Evolutionary conservation across 2,888 invertebrate genomes (phyloP).

Genomic region (Digitonthophagus gazella): DNA sequence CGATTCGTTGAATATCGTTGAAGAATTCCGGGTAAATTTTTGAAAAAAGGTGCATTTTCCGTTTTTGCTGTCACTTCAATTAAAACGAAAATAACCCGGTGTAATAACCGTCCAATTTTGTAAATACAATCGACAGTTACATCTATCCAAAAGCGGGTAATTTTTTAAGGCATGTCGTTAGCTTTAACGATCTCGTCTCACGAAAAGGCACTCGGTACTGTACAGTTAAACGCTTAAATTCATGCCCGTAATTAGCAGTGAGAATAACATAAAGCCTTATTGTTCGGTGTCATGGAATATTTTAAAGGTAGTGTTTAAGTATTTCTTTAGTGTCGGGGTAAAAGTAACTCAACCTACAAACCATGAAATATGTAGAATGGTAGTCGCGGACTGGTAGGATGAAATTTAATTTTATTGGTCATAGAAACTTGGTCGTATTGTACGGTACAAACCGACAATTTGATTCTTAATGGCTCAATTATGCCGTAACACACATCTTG

Average conservation of each 20-base stretch:
- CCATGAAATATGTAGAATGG: no score
- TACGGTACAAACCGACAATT: background rate
- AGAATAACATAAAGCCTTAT: background rate
- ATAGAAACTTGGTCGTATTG: background rate
- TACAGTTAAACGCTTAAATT: background rate
- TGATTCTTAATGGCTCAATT: constrained; percentile 11
- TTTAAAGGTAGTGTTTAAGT: no score
- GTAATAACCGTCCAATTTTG: background rate
- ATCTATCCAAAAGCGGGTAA: background rate
- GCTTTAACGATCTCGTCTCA: background rate
- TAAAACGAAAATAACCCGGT: background rate
- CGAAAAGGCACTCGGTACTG: background rate
- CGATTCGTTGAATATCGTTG: no score
- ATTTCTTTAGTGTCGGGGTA: no score
- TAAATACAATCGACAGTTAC: background rate
- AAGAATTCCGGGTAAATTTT: no score
- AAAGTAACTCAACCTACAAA: no score
- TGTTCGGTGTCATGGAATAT: no score
- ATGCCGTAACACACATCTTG: constrained; percentile 1
- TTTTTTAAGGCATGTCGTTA: background rate
- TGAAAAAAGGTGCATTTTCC: no score
- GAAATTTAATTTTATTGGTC: background rate
- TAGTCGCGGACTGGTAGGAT: background rate
- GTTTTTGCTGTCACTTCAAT: background rate
- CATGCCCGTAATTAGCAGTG: background rate